A percentile compares a stretch with the other conserved stretches of the same genome.
phyloP scores from a whole-genome alignment of 2,113 vertebrate species.

The Prolemur simus region DNA sequence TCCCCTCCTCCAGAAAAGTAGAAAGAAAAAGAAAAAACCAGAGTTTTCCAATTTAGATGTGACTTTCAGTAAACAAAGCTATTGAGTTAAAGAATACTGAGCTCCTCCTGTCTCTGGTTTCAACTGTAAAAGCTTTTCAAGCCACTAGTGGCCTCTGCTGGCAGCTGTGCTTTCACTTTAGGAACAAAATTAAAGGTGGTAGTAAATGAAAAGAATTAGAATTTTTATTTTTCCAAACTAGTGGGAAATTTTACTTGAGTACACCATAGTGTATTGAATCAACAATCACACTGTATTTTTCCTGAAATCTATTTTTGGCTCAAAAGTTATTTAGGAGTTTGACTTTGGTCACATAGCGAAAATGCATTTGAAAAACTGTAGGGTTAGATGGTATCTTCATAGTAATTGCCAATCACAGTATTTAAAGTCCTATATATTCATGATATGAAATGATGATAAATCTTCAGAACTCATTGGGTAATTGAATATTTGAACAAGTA shows the following conservation, averaged over 20 bases:
- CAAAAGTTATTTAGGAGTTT: neutral
- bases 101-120: neutral
- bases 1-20: rapidly evolving
- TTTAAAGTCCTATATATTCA: neutral
- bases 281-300: neutral
- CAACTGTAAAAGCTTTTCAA: neutral
- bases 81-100: neutral
- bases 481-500: neutral
- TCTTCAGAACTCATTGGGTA: neutral
- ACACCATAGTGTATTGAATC: neutral
- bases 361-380: neutral
- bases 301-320: neutral
- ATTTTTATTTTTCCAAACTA: neutral
- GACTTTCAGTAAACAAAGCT: neutral
- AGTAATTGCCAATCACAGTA: neutral
- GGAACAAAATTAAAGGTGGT: neutral
- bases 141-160: neutral
- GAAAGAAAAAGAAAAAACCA: neutral
- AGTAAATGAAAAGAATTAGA: neutral
- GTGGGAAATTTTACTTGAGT: neutral
- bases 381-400: neutral
- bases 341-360: neutral
- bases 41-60: neutral
- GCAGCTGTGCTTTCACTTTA: neutral
- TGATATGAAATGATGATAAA: neutral